These are phyloP conservation scores for Oscheius sp. DNA, from an alignment of 2,888 invertebrate species.

Conservation along the genomic window DNA sequence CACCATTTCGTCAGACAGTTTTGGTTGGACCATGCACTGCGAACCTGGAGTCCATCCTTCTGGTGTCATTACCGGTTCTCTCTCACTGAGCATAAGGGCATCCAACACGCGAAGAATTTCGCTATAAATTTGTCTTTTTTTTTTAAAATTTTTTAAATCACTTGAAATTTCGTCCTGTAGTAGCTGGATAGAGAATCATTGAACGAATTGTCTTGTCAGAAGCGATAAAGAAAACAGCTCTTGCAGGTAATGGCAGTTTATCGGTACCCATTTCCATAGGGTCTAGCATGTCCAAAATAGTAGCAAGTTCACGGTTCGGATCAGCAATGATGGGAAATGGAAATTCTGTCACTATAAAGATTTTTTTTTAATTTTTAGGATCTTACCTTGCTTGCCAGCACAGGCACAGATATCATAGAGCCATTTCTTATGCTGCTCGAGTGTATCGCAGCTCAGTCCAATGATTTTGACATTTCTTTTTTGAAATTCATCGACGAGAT, in stretches of 20 bases:
- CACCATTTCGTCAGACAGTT: slow-evolving; percentile 42
- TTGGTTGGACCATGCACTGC: slow-evolving; percentile 89
- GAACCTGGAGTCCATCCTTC: slow-evolving; percentile 89
- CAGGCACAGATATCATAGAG: slow-evolving; percentile 73
- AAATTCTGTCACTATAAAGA: slow-evolving; percentile 73
- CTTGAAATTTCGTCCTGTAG: slow-evolving; percentile 87
- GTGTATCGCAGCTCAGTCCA: slow-evolving; percentile 87
- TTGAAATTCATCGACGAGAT: slow-evolving; percentile 2
- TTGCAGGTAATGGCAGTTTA: slow-evolving; percentile 61
- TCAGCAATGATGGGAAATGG: slow-evolving; percentile 95
- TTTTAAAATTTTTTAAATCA: slow-evolving; percentile 25
- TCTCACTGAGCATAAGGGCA: slow-evolving; percentile 82
- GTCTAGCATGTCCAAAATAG: slow-evolving; percentile 88
- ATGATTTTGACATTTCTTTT: slow-evolving; percentile 84
- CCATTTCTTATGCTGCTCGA: slow-evolving; percentile 83
- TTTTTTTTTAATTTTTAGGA: neutral
- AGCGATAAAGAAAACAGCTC: slow-evolving; percentile 82
- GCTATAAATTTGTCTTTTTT: slow-evolving; percentile 75
- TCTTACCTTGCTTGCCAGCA: slow-evolving; percentile 26
- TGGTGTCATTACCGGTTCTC: slow-evolving; percentile 82
- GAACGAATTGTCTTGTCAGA: slow-evolving; percentile 85
- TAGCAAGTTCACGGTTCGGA: slow-evolving; percentile 81
- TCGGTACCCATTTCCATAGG: slow-evolving; percentile 78
- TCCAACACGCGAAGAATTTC: slow-evolving; percentile 91
- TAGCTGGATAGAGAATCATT: slow-evolving; percentile 91